Evolutionary conservation across 2,888 invertebrate genomes (phyloP), one percentile per base, ranked within the genome.

Genomic region (Nesidiocoris tenuis): DNA sequence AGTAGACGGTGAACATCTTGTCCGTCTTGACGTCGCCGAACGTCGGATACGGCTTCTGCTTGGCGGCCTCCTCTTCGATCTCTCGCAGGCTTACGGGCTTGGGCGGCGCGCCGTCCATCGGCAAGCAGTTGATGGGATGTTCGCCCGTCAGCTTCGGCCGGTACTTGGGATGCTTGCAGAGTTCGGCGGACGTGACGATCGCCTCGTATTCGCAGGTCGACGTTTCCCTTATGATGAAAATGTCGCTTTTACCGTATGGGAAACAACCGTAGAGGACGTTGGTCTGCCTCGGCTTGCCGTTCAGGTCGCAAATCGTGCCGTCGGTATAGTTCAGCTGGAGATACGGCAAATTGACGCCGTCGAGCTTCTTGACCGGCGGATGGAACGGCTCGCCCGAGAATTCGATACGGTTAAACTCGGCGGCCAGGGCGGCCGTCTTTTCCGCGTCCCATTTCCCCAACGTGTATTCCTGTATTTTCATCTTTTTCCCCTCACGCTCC

Each of bases 201-300:
- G 91, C 91, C 84, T 98, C 97, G 83, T 98, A 98, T 83, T 95
- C 93, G 82, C 98, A 98, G 0, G 94, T 95, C 0, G 95, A 92
- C 0, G 91, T 93, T 84, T 98, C 98, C 82, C 96, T 96, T 78
- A 98, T 88, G 0, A 94, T 94, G 82, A 93, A 95, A 1, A 98
- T 90, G 82, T 97, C 96, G 80, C 96, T 94, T 81, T 94, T 93
- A 1, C 95, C 94, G 80, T 93, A 91, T 1, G 88, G 87, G 82
- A 92, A 94, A 85, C 98, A 98, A 0, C 96, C 93, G 82, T 97
- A 98, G 0, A 92, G 86, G 1, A 97, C 89, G 82, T 89, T 89
- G 0, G 95, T 93, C 19, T 88, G 85, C 17, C 98, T 88, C 0
- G 94, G 94, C 81, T 91, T 89, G 72, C 91, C 91, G 79, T 91